Conservation (phyloP, 2,888 invertebrate species). For the Malachius bipustulatus region DNA sequence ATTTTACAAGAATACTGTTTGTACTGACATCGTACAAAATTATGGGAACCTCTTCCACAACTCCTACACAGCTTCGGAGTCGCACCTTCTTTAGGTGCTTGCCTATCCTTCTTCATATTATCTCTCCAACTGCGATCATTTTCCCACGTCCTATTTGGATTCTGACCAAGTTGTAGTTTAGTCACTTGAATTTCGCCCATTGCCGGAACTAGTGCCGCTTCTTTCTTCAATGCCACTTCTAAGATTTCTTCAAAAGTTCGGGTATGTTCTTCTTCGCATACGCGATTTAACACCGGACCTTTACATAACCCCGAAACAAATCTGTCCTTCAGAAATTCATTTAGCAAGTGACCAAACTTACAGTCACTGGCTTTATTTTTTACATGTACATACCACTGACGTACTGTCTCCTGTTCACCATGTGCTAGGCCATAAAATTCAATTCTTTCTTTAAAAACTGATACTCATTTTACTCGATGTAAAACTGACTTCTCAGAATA, state of each 20-base stretch:
- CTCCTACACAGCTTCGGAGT: too few relatives aligned
- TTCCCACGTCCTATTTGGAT: too few relatives aligned
- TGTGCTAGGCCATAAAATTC: background rate
- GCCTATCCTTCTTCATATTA: background rate
- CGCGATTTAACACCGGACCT: background rate
- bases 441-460: slow-evolving; percentile 1
- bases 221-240: too few relatives aligned
- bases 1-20: background rate
- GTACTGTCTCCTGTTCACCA: too few relatives aligned
- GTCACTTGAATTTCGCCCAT: too few relatives aligned
- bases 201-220: too few relatives aligned
- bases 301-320: background rate
- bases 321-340: background rate
- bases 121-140: too few relatives aligned
- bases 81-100: background rate
- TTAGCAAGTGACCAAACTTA: background rate
- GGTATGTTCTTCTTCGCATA: background rate
- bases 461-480: background rate
- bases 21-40: background rate
- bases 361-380: background rate
- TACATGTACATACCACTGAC: background rate
- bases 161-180: too few relatives aligned
- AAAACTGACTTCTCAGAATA: background rate
- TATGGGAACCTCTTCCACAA: background rate
- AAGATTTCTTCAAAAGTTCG: too few relatives aligned